Evolutionary conservation across 2,888 invertebrate genomes (phyloP), one percentile per base, ranked within the genome.

Genomic region (Eristalinus aeneus): DNA sequence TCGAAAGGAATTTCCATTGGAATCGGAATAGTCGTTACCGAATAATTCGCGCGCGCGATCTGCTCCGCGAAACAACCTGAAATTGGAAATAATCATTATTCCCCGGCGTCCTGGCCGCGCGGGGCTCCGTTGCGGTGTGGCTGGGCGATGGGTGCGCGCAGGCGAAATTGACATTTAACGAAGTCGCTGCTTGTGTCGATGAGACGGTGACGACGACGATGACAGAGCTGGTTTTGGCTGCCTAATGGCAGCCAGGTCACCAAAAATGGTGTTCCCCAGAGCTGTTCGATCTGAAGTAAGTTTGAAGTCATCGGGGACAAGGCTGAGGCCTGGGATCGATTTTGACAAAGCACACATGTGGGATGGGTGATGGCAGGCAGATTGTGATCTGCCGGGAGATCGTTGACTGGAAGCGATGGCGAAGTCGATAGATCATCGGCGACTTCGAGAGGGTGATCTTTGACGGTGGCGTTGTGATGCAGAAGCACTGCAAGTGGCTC

Each of bases 41-140:
- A 84, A 87, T 87, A 87, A 87, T 84, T 87, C 84, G 78, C 75
- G 78, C 84, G 78, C 75, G 78, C 72, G 76, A 85, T 85, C 81
- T 73, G 73, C 76, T 85, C 81, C 81, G 27, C 27, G 75, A 74
- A 84, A 84, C 74, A 75, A 79, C 69, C 74, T 56, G 65, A 75
- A 80, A 80, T 73, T 76, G 80, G 72, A 72, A 60, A 80, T 85
- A 85, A 72, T 80, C 63, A 58, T 56, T 84, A 58, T 56, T 84
- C 46, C 54, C 32, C 16, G 34, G 32, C 27, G 27, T 34, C 31
- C 79, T 69, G 3, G 23, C 3, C n/a, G 46, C 6, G 46, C n/a
- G 1, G 46, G 46, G 0, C n/a, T 16, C 11, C 22, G 22, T 36
- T 0, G 46, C 20, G 54, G 36, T n/a, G 46, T 27, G 53, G 53